phyloP scores from a whole-genome alignment of 35 echinoderm and acorn worm species.

The Hemicentrotus pulcherrimus region DNA sequence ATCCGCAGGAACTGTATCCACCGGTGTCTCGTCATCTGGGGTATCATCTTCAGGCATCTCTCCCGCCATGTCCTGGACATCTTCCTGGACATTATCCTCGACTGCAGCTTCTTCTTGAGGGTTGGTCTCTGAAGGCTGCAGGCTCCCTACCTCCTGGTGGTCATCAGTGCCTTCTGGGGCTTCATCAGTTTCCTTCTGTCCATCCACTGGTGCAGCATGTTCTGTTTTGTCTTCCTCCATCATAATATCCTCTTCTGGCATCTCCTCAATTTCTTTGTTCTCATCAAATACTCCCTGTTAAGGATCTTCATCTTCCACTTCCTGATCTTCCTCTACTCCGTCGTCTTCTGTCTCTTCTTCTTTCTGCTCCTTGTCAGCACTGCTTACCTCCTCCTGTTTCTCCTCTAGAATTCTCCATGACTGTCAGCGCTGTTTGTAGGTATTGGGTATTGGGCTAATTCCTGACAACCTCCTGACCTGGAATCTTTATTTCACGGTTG shows the following conservation, averaged over 20 bases:
- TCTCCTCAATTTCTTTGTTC: not conserved
- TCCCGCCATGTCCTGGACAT: not conserved
- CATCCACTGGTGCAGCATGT: not conserved
- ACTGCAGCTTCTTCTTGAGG: not conserved
- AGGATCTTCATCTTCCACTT: not conserved
- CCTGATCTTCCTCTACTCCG: not conserved
- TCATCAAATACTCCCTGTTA: not conserved
- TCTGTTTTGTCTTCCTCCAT: not conserved
- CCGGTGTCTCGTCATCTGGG: not conserved
- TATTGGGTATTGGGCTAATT: too few species aligned
- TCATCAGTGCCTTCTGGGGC: not conserved
- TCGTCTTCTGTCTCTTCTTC: constrained; percentile 22
- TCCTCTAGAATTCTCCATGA: too few species aligned
- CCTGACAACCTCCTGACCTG: too few species aligned
- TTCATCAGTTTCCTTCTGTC: not conserved
- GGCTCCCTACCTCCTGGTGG: not conserved
- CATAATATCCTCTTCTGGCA: constrained; percentile 5
- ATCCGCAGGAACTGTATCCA: not conserved
- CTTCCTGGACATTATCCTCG: not conserved
- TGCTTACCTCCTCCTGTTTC: constrained; percentile 7
- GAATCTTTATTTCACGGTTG: too few species aligned
- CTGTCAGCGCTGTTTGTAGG: too few species aligned
- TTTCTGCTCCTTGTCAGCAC: not conserved
- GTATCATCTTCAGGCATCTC: not conserved
- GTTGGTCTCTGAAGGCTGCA: not conserved